Evolutionary conservation across 2,888 invertebrate genomes (phyloP), one percentile per base, ranked within the genome.

Genomic region (Mesorhabditis spiculigera): DNA sequence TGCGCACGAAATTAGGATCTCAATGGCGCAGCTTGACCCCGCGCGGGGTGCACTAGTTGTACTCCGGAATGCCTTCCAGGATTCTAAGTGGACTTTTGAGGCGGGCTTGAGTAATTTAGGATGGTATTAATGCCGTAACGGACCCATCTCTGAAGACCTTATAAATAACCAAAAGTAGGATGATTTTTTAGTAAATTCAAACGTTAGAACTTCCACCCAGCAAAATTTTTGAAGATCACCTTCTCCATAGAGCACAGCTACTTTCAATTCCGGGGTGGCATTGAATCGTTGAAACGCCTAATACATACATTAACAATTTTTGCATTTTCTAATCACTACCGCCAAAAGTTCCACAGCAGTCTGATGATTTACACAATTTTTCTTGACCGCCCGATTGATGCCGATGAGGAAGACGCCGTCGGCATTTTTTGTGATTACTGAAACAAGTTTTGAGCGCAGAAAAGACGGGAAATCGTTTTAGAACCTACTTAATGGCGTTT

Each of bases 371-470:
- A 96, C 89, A 79, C 93, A 92, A 87, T 96, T 96, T 63, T 93
- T 90, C 79, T 91, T 91, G 45, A 90, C 89, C 8, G 93, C 92
- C 10, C 93, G 89, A 86, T 95, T 95, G 71, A 96, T 92, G n/a
- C 92, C 93, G 69, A 96, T 91, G 44, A 77, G 65, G 42, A 76
- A 70, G 43, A 76, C 63, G 42, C 73, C 68, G 42, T 72, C 72
- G 45, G 68, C 63, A 4, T 71, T 45, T 4, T 61, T 67, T 13
- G 68, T 45, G 44, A 64, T 68, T 28, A 71, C 71, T 71, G 28
- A 68, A 71, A 67, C n/a, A 67, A 58, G 28, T 28, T 28, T 28
- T 28, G 28, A 28, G 28, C 28, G 28, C 28, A 28, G 28, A 28
- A 28, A 28, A 28, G 28, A 28, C 28, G 28, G 28, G 28, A 28